These are phyloP conservation scores for Dynastes tityus DNA, from an alignment of 2,888 invertebrate species.

Conservation along the genomic window DNA sequence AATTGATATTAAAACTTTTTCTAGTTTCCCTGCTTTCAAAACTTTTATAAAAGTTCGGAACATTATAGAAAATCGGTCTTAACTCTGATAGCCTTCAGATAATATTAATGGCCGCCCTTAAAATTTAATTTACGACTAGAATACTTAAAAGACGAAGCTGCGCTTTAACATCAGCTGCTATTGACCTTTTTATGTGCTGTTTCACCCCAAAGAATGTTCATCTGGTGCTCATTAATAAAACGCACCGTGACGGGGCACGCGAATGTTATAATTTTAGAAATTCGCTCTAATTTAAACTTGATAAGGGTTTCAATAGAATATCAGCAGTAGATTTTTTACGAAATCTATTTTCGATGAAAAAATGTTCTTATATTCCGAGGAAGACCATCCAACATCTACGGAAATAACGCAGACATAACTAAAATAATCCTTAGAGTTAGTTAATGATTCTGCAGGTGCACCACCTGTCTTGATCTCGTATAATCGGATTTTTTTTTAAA, in stretches of 20 bases:
- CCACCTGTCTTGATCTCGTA: no score
- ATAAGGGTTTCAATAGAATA: slow-evolving; percentile 49
- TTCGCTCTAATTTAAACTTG: slow-evolving; percentile 50
- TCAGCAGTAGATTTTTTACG: slow-evolving; percentile 29
- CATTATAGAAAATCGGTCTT: neutral
- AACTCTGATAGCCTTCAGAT: neutral
- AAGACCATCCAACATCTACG: neutral
- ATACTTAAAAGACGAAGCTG: slow-evolving; percentile 21
- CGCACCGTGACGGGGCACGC: slow-evolving; percentile 34
- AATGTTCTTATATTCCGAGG: slow-evolving; percentile 11
- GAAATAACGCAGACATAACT: no score
- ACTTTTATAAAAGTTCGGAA: neutral
- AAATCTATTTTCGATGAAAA: neutral
- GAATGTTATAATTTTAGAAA: slow-evolving; percentile 48
- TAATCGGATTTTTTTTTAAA: no score
- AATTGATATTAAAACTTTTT: no score
- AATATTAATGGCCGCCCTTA: neutral
- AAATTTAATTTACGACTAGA: slow-evolving; percentile 20
- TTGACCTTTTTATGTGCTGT: slow-evolving; percentile 23
- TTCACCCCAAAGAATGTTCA: slow-evolving; percentile 18
- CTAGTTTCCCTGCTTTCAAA: neutral
- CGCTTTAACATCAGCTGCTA: neutral
- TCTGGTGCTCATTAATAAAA: slow-evolving; percentile 44
- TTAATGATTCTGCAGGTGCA: no score
- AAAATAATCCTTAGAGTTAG: no score